Conservation (phyloP, 2,113 vertebrate genomes). For the Gallinago jamesoni region DNA sequence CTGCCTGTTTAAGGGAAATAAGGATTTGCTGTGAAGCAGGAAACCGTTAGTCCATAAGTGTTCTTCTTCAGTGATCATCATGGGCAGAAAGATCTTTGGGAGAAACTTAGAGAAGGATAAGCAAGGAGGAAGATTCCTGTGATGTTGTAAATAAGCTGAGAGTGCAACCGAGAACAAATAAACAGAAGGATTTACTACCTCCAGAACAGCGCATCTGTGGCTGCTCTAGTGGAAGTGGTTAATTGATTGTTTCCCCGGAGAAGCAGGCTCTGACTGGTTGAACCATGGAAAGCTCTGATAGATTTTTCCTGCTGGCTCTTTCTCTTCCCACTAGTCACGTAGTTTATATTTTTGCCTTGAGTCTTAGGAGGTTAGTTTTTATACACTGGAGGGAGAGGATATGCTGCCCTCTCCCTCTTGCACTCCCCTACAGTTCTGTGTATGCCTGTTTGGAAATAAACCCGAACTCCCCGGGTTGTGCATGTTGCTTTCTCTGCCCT, state of each 20-base stretch:
- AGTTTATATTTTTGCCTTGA: slow-evolving; percentile 22
- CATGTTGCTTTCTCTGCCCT: background rate
- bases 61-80: background rate
- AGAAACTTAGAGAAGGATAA: background rate
- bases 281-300: slow-evolving; percentile 56
- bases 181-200: slow-evolving; percentile 27
- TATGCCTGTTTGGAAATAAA: background rate
- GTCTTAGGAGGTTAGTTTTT: slow-evolving; percentile 1
- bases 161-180: background rate
- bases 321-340: slow-evolving; percentile 29
- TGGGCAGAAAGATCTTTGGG: background rate
- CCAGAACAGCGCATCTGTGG: background rate
- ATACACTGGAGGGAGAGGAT: background rate
- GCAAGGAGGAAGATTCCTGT: background rate
- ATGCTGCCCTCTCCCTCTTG: background rate
- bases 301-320: slow-evolving; percentile 55
- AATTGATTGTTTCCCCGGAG: slow-evolving; percentile 50
- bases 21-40: slow-evolving; percentile 11
- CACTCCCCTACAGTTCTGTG: background rate
- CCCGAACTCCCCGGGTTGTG: background rate
- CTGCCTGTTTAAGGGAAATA: background rate
- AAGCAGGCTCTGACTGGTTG: slow-evolving; percentile 37
- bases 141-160: slow-evolving; percentile 8
- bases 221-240: slow-evolving; percentile 36
- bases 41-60: background rate